Evolutionary conservation across 2,888 invertebrate species (phyloP).

Genomic region (Hetaerina titia): DNA sequence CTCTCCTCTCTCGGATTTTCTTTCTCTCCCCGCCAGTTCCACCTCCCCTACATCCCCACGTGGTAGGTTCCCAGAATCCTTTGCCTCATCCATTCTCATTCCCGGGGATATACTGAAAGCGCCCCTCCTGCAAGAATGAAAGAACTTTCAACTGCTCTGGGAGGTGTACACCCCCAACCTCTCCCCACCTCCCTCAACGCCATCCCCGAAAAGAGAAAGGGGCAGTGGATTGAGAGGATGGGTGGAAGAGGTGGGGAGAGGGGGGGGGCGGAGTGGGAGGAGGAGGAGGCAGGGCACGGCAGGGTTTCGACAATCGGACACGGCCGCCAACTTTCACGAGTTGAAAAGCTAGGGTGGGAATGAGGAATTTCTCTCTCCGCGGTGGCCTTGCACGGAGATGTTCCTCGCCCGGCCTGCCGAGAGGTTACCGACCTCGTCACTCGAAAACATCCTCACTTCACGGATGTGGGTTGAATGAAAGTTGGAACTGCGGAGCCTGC

Average conservation of each 20-base stretch:
- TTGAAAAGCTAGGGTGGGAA: background rate
- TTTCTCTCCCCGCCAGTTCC: background rate
- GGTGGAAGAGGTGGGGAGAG: background rate
- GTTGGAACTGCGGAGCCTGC: too few relatives aligned
- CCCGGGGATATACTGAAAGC: background rate
- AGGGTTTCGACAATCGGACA: background rate
- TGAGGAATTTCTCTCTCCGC: background rate
- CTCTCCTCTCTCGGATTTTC: background rate
- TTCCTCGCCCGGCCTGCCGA: background rate
- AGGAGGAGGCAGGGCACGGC: background rate
- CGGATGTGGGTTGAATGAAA: too few relatives aligned
- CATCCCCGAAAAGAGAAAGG: slow-evolving; percentile 24
- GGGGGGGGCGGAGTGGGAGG: background rate
- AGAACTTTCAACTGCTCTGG: background rate
- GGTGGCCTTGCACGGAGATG: background rate
- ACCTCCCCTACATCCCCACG: background rate
- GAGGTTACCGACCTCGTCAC: background rate
- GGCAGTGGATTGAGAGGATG: background rate
- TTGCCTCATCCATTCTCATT: background rate
- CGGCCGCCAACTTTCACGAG: background rate
- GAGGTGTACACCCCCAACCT: background rate
- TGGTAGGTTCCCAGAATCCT: background rate
- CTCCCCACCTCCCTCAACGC: slow-evolving; percentile 7
- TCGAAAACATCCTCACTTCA: background rate
- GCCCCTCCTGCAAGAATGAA: background rate